Evolutionary conservation across 1,140 invertebrate species (phyloP).

Genomic region (Gonatopus flavifemur): DNA sequence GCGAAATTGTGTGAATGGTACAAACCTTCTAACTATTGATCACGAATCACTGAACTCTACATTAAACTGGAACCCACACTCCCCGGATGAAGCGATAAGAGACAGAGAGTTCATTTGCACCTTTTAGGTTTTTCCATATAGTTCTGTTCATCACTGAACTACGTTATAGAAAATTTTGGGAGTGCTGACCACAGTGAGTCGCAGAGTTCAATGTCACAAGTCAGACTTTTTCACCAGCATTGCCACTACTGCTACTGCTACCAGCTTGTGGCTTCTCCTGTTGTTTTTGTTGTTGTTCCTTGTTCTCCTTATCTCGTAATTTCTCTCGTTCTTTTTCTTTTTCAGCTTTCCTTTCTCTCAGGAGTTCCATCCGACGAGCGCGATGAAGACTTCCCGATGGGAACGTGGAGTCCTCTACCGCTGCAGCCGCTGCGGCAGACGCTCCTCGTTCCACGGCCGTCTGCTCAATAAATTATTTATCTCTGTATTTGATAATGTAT

Average conservation of each 20-base stretch:
- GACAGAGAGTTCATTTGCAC: no score
- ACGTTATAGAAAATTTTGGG: no score
- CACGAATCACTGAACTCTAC: no score
- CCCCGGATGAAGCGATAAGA: no score
- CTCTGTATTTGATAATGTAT: no score
- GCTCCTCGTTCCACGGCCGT: constrained; percentile 44
- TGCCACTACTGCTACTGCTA: constrained; percentile 9
- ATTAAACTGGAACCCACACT: no score
- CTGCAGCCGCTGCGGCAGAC: constrained; percentile 39
- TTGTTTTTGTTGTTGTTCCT: constrained; percentile 8
- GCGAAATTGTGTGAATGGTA: no score
- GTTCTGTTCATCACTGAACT: no score
- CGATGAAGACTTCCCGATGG: constrained; percentile 43
- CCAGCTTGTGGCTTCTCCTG: constrained; percentile 1
- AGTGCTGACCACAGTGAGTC: no score
- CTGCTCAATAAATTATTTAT: constrained; percentile 38
- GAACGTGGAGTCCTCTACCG: constrained; percentile 44
- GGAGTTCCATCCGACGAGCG: constrained; percentile 35
- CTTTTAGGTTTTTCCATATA: no score
- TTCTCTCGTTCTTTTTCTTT: constrained; percentile 33
- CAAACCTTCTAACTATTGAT: constrained; percentile 47
- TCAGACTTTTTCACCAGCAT: constrained; percentile 54
- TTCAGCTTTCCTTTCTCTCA: constrained; percentile 35
- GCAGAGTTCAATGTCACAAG: no score
- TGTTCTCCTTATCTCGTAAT: constrained; percentile 16